A percentile compares a stretch with the other conserved stretches of the same genome.
Evolutionary conservation across 1,140 invertebrate species (phyloP).

Genomic region (Lamellibrachia luymesi): DNA sequence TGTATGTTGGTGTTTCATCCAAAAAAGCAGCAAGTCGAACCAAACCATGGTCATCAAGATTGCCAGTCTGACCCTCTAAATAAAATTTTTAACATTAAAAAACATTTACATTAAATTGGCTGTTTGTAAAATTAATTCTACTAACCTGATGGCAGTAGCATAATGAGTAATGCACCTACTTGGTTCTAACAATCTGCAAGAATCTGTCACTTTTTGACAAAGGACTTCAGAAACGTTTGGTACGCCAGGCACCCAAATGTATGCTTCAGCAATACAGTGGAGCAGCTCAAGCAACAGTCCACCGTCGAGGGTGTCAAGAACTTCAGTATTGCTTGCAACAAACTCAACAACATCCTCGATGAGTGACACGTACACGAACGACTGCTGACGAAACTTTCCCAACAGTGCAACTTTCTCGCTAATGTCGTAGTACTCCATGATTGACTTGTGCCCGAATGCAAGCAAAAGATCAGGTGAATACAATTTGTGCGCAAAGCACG

Average conservation of each 20-base stretch:
- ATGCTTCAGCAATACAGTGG: not conserved
- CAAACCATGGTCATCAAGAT: too few species aligned
- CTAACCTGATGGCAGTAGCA: too few species aligned
- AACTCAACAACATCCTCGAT: not conserved
- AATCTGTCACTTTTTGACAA: not conserved
- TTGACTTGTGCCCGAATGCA: not conserved
- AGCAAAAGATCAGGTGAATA: not conserved
- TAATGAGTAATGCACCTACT: not conserved
- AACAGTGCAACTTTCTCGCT: not conserved
- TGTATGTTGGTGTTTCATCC: too few species aligned
- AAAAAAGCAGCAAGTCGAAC: too few species aligned
- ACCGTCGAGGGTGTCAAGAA: not conserved
- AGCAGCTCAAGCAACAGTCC: not conserved
- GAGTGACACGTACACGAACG: not conserved
- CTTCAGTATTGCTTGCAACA: not conserved
- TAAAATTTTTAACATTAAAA: too few species aligned
- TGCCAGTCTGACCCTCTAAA: too few species aligned
- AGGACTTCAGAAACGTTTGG: not conserved
- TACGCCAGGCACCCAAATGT: not conserved
- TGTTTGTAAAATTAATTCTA: too few species aligned
- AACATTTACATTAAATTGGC: too few species aligned
- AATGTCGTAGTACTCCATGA: not conserved
- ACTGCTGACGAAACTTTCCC: not conserved
- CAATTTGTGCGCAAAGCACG: not conserved
- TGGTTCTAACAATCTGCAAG: not conserved